Evolutionary conservation across 2,888 invertebrate genomes (phyloP).

Genomic region (Stomorhina lunata): DNA sequence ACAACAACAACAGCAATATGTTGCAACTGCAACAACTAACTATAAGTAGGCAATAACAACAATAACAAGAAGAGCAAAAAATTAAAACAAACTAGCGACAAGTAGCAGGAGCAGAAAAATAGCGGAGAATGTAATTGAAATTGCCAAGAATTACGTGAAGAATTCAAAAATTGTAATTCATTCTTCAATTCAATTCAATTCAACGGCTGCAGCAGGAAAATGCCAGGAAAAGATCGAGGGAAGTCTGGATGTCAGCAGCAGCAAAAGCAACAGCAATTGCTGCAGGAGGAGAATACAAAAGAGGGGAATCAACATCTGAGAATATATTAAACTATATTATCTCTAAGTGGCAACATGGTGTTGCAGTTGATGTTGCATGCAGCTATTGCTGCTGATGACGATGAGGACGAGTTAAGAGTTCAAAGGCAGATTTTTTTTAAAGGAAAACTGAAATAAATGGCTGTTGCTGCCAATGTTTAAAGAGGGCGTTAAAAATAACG

Average conservation of each 20-base stretch:
- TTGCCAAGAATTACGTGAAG: slow-evolving; percentile 77
- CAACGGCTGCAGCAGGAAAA: neutral
- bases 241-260: neutral
- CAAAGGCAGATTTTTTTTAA: neutral
- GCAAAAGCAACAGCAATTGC: neutral
- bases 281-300: neutral
- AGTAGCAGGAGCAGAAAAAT: slow-evolving; percentile 66
- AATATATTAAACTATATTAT: slow-evolving; percentile 52
- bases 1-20: no score
- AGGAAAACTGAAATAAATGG: neutral
- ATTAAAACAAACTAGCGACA: slow-evolving; percentile 58
- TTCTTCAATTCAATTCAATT: slow-evolving; percentile 30
- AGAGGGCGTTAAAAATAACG: slow-evolving; percentile 24
- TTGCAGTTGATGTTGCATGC: slow-evolving; percentile 12
- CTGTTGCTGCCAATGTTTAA: neutral
- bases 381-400: neutral
- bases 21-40: slow-evolving; percentile 16
- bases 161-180: slow-evolving; percentile 70
- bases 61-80: no score
- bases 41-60: neutral
- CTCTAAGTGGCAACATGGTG: slow-evolving; percentile 4
- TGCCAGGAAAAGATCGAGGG: neutral
- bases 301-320: no score
- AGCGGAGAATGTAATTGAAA: slow-evolving; percentile 77
- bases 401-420: slow-evolving; percentile 4